Percentiles rank a stretch among this genome's conserved stretches.
Evolutionary conservation across 2,113 vertebrate genomes (phyloP).

Genomic region (Cheirogaleus medius): DNA sequence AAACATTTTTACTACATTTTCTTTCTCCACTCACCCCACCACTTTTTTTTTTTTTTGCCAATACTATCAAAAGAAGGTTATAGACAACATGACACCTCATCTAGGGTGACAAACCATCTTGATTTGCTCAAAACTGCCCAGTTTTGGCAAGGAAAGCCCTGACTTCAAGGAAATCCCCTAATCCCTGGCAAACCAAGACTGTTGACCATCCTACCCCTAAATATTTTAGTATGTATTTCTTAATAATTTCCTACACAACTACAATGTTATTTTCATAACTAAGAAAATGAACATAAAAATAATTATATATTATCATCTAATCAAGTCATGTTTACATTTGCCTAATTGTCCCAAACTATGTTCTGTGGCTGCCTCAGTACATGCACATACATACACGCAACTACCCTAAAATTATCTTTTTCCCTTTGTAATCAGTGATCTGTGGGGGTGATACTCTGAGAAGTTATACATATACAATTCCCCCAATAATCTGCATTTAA

Average conservation of each 20-base stretch:
- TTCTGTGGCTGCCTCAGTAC: background rate
- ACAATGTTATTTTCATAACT: background rate
- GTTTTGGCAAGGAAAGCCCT: background rate
- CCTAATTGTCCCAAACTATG: background rate
- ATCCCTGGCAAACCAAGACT: background rate
- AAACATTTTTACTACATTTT: background rate
- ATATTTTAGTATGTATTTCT: background rate
- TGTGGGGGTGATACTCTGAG: background rate
- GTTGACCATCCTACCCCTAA: background rate
- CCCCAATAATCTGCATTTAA: background rate
- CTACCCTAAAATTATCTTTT: background rate
- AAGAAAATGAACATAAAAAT: background rate
- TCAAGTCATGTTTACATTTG: background rate
- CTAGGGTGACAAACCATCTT: background rate
- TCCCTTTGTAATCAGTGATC: background rate
- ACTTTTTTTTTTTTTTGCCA: background rate
- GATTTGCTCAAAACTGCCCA: background rate
- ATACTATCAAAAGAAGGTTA: background rate
- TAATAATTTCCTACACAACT: background rate
- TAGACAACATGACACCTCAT: background rate
- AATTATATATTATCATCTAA: background rate
- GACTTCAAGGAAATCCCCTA: background rate
- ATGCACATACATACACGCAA: background rate
- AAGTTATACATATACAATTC: background rate
- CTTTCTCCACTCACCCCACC: background rate